Evolutionary conservation across 2,113 vertebrate genomes (phyloP).

Genomic region (Tenrec ecaudatus): DNA sequence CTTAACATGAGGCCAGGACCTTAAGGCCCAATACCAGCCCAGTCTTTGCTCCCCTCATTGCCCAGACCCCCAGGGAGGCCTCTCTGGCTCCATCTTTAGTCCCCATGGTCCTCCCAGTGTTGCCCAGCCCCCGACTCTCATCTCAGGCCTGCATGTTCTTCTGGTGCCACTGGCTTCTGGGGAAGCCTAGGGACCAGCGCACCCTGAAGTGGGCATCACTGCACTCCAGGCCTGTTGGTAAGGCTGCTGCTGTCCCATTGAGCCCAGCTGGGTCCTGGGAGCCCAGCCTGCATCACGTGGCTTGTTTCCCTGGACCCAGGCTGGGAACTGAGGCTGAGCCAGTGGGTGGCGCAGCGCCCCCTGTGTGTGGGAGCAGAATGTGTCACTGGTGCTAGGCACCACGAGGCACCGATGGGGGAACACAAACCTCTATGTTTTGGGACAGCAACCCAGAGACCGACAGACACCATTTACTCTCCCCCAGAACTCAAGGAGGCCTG

Average conservation of each 20-base stretch:
- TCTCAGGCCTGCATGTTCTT: neutral
- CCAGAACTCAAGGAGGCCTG: no score
- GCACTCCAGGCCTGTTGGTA: neutral
- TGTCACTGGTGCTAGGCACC: no score
- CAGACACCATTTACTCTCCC: no score
- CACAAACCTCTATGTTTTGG: neutral
- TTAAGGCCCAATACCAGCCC: no score
- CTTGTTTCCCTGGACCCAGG: neutral
- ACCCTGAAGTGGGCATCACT: neutral
- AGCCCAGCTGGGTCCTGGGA: neutral
- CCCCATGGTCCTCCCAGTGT: neutral
- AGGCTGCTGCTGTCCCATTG: no score
- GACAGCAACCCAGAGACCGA: neutral
- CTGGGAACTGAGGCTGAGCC: neutral
- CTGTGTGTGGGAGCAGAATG: neutral
- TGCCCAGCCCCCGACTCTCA: neutral
- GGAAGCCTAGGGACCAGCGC: no score
- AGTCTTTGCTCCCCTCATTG: no score
- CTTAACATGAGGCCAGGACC: neutral
- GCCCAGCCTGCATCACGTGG: fast-evolving
- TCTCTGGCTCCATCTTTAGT: neutral
- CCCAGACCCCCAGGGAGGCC: neutral
- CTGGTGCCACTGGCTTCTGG: neutral
- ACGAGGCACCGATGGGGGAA: neutral
- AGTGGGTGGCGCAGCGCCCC: neutral